phyloP scores from a whole-genome alignment of 1,140 invertebrate genomes.

The Drosophila triauraria region DNA sequence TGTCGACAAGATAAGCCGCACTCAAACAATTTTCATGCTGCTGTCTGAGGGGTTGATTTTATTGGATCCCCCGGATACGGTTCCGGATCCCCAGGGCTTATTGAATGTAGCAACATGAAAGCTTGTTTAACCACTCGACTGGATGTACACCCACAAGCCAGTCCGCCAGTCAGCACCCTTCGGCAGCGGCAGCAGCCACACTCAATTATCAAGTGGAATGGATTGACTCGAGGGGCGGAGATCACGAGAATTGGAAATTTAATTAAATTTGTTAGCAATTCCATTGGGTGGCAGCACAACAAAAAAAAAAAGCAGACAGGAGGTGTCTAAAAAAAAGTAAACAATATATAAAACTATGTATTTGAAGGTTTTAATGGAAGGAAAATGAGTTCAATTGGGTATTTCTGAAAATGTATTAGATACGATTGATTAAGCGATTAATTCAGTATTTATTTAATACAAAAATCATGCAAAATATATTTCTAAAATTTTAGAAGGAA shows the following conservation, averaged over 20 bases:
- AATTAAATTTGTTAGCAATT: constrained; percentile 47
- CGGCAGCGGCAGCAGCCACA: constrained; percentile 27
- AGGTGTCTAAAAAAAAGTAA: constrained; percentile 3
- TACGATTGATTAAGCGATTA: neutral
- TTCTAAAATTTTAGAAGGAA: too few relatives aligned
- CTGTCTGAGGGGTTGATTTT: constrained; percentile 28
- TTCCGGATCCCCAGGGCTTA: constrained; percentile 34
- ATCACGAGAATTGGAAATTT: constrained; percentile 42
- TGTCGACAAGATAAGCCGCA: constrained; percentile 81
- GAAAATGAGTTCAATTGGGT: neutral
- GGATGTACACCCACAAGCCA: constrained; percentile 9
- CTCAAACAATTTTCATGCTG: constrained; percentile 31
- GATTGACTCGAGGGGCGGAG: constrained; percentile 39
- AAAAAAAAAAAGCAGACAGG: neutral
- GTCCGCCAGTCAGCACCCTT: constrained; percentile 36
- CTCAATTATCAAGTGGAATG: constrained; percentile 50
- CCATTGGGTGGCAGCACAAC: constrained; percentile 9
- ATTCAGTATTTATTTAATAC: neutral
- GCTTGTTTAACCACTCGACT: constrained; percentile 43
- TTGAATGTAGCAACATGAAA: constrained; percentile 47
- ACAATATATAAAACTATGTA: constrained; percentile 6
- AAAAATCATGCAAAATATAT: neutral
- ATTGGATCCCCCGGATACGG: constrained; percentile 28
- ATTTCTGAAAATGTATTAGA: neutral
- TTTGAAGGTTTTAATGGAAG: neutral